A percentile compares a stretch with the other conserved stretches of the same genome.
These are phyloP conservation scores for Apamea crenata DNA, from an alignment of 2,888 invertebrate genomes.

Conservation along the genomic window DNA sequence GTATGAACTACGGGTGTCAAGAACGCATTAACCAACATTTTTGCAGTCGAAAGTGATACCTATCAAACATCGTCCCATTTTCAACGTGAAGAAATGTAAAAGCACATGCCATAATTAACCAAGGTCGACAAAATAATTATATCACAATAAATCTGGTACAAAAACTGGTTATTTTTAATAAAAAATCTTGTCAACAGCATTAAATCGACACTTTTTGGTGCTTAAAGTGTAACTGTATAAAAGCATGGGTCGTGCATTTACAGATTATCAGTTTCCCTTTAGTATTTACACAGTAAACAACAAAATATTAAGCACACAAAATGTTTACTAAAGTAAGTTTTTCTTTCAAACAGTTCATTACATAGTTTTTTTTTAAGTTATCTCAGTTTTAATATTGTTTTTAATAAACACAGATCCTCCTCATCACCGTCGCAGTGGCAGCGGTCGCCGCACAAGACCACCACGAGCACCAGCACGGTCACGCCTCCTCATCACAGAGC, in stretches of 20 bases:
- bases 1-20: neutral
- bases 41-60: neutral
- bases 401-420: slow-evolving; percentile 16
- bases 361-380: neutral
- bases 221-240: slow-evolving; percentile 18
- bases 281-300: slow-evolving; percentile 2
- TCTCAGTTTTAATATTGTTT: neutral
- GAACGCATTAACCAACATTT: neutral
- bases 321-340: slow-evolving; percentile 45
- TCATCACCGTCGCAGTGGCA: slow-evolving; percentile 33
- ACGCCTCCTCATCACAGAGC: slow-evolving; percentile 76
- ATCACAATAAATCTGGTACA: slow-evolving; percentile 12
- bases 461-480: slow-evolving; percentile 64
- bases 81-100: slow-evolving; percentile 24
- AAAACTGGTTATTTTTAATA: slow-evolving; percentile 34
- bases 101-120: neutral
- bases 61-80: neutral
- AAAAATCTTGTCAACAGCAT: slow-evolving; percentile 4
- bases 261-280: slow-evolving; percentile 29
- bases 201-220: neutral
- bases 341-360: neutral
- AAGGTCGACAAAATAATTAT: slow-evolving; percentile 29
- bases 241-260: neutral
- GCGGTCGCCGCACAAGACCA: slow-evolving; percentile 49
- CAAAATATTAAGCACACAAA: neutral